phyloP scores from a whole-genome alignment of 1,140 invertebrate species.

The Rhagoletis pomonella region DNA sequence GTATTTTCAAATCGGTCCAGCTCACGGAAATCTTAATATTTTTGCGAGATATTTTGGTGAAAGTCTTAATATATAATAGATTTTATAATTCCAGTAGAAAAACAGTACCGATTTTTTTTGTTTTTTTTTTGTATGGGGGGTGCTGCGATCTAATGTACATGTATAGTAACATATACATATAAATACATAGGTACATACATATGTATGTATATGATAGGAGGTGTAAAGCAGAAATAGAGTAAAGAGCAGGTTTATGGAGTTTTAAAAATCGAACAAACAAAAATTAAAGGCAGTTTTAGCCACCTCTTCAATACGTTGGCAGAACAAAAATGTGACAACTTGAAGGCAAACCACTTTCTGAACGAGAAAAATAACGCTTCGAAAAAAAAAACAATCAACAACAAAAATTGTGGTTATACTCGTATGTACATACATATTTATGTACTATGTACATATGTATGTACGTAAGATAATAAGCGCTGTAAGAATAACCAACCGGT shows the following conservation, averaged over 20 bases:
- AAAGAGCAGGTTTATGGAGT: not conserved
- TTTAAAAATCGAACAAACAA: not conserved
- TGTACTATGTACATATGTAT: not conserved
- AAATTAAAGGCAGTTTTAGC: not conserved
- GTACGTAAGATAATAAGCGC: not conserved
- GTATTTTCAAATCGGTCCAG: too few relatives aligned
- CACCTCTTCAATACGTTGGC: not conserved
- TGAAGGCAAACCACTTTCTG: slow-evolving; percentile 33
- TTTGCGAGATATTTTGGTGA: too few relatives aligned
- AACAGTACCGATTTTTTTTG: too few relatives aligned
- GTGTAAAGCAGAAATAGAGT: not conserved
- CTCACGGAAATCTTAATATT: too few relatives aligned
- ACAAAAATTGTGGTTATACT: not conserved
- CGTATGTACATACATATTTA: not conserved
- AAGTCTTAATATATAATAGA: too few relatives aligned
- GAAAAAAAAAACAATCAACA: not conserved
- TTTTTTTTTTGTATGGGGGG: too few relatives aligned
- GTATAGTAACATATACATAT: too few relatives aligned
- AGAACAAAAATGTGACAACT: slow-evolving; percentile 15
- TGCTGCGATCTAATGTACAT: too few relatives aligned
- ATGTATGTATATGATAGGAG: too few relatives aligned
- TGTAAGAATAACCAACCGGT: too few relatives aligned
- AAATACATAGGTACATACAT: too few relatives aligned
- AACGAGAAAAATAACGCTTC: not conserved
- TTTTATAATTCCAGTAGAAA: too few relatives aligned